Conservation (phyloP, 2,888 invertebrate genomes). For the Spodoptera picta region DNA sequence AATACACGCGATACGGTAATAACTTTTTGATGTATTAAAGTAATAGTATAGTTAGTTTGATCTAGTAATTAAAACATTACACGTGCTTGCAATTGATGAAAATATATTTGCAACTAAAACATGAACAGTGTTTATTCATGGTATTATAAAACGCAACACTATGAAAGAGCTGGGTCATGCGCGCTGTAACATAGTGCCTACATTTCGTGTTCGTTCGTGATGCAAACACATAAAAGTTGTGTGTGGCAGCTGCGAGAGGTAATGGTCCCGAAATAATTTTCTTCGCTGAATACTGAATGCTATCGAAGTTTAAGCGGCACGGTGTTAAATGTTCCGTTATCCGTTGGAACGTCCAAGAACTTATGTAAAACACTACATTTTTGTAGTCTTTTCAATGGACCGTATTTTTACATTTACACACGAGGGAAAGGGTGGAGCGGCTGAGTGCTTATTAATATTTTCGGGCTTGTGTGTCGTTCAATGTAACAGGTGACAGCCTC, state of each 20-base stretch:
- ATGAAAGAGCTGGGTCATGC: constrained; percentile 45
- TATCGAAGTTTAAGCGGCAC: constrained; percentile 68
- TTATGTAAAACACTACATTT: constrained; percentile 45
- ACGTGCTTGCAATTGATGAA: constrained; percentile 4
- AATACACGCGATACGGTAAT: background rate
- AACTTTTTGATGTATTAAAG: constrained; percentile 11
- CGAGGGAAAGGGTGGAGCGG: constrained; percentile 13
- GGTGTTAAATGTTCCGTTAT: constrained; percentile 73
- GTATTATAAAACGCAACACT: constrained; percentile 46
- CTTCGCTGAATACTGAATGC: constrained; percentile 69
- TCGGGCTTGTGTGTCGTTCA: constrained; percentile 13
- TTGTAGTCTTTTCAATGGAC: constrained; percentile 17
- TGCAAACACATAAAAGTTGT: constrained; percentile 69
- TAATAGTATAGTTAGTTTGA: constrained; percentile 11
- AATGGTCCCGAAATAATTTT: constrained; percentile 79
- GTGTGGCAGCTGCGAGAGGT: constrained; percentile 75
- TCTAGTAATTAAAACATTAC: constrained; percentile 14
- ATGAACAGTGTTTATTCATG: constrained; percentile 7
- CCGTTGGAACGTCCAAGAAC: constrained; percentile 49
- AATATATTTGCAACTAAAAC: constrained; percentile 25
- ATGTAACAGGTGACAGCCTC: constrained; percentile 38
- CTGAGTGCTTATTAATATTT: constrained; percentile 39
- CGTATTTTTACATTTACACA: constrained; percentile 20
- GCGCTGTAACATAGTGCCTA: constrained; percentile 47
- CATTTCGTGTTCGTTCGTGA: constrained; percentile 56